Conservation (phyloP, 2,797 vertebrate genomes). For the Thaleichthys pacificus region DNA sequence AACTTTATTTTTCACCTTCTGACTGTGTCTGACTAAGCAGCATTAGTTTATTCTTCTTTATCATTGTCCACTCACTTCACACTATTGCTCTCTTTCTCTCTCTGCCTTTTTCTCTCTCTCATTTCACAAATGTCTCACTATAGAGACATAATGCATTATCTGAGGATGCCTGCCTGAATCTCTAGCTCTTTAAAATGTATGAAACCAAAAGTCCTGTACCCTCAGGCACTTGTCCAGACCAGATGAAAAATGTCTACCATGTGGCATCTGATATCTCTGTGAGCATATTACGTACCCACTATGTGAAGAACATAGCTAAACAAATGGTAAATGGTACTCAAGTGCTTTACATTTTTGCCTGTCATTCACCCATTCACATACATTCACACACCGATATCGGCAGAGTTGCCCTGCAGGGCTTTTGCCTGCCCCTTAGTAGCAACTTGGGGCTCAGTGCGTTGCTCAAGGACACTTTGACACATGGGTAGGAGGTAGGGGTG, state of each 20-base stretch:
- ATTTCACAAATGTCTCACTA: not conserved
- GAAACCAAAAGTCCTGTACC: conserved; percentile 15
- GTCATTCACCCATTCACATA: too few relatives aligned
- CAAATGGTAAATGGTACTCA: too few relatives aligned
- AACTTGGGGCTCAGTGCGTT: not conserved
- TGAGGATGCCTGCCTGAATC: conserved; percentile 29
- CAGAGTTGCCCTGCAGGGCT: too few relatives aligned
- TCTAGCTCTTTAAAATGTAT: conserved; percentile 36
- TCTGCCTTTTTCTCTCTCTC: too few relatives aligned
- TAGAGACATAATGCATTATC: conserved; percentile 18
- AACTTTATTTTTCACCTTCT: not conserved
- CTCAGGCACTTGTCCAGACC: conserved; percentile 11
- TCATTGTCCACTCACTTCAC: conserved; percentile 29
- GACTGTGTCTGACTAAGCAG: not conserved
- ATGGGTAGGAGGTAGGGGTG: not conserved
- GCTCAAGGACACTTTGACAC: conserved; percentile 12
- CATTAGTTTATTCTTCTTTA: not conserved
- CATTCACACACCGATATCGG: too few relatives aligned
- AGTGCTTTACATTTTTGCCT: too few relatives aligned
- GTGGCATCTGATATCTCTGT: not conserved
- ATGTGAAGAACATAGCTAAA: not conserved
- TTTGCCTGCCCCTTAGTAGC: too few relatives aligned
- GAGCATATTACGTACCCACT: too few relatives aligned
- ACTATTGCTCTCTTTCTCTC: conserved; percentile 29
- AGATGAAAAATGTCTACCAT: not conserved